These are phyloP conservation scores for Tetanocera ferruginea DNA, from an alignment of 2,888 invertebrate genomes.

Conservation along the genomic window DNA sequence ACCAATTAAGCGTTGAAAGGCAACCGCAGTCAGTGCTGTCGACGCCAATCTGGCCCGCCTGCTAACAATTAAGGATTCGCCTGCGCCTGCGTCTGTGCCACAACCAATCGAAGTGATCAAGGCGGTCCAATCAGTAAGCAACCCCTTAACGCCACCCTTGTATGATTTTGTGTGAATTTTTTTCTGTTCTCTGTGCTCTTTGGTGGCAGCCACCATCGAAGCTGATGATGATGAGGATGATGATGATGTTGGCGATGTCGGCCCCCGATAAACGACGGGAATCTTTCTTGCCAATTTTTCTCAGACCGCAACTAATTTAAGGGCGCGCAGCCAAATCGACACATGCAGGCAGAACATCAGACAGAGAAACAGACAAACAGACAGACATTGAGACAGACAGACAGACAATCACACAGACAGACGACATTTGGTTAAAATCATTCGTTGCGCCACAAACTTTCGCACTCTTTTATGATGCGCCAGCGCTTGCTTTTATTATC, in stretches of 20 bases:
- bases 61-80: background rate
- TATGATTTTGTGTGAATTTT: too few species aligned
- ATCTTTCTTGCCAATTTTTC: conserved; percentile 26
- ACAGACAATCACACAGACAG: background rate
- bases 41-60: conserved; percentile 9
- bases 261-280: conserved; percentile 24
- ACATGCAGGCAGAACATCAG: background rate
- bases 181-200: background rate
- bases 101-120: conserved; percentile 19
- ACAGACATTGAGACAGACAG: background rate
- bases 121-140: conserved; percentile 2
- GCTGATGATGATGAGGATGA: background rate
- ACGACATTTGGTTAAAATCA: conserved; percentile 17
- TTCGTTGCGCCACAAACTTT: background rate
- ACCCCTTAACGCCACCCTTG: conserved; percentile 26
- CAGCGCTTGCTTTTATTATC: conserved; percentile 34
- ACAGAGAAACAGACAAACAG: conserved; percentile 4
- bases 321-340: conserved; percentile 14
- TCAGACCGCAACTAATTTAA: conserved; percentile 32
- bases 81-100: background rate
- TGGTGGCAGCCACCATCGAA: background rate
- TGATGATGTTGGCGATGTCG: background rate
- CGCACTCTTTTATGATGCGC: conserved; percentile 35
- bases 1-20: conserved; percentile 32
- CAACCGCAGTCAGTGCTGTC: background rate